phyloP scores from a whole-genome alignment of 2,113 vertebrate genomes.

The Halcyon senegalensis region DNA sequence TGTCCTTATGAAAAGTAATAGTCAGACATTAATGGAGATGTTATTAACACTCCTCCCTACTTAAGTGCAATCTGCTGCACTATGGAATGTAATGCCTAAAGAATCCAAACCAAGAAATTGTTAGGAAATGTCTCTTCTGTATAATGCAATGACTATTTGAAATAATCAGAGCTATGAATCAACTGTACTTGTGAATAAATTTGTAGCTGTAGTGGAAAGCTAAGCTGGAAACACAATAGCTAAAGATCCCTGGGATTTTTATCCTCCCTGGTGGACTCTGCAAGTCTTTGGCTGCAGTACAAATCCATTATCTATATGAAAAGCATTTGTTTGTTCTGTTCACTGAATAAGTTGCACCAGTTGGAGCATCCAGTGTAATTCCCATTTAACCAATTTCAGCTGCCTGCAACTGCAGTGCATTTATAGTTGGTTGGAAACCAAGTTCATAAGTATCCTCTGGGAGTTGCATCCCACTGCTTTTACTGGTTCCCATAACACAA shows the following conservation, averaged over 20 bases:
- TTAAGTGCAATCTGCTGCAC: not conserved
- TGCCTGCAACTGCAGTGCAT: not conserved
- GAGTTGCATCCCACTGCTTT: not conserved
- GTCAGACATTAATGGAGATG: not conserved
- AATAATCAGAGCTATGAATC: not conserved
- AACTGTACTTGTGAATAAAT: not conserved
- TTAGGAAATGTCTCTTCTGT: not conserved
- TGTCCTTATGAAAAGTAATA: not conserved
- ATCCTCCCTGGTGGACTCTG: not conserved
- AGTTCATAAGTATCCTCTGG: not conserved
- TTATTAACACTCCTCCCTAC: not conserved
- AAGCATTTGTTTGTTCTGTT: conserved; percentile 21
- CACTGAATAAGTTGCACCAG: not conserved
- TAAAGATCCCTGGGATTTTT: not conserved
- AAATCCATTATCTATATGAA: conserved; percentile 4
- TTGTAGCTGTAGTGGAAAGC: not conserved
- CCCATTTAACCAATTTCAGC: conserved; percentile 18
- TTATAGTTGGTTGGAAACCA: not conserved
- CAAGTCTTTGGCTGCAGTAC: not conserved
- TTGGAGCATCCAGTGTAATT: not conserved
- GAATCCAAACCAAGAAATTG: not conserved
- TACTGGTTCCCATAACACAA: not conserved
- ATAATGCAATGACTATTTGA: not conserved
- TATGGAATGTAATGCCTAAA: not conserved
- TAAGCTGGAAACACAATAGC: not conserved